Evolutionary conservation across 2,797 vertebrate genomes (phyloP), one percentile per base, ranked within the genome.

Genomic region (Mionectes olivaceus): DNA sequence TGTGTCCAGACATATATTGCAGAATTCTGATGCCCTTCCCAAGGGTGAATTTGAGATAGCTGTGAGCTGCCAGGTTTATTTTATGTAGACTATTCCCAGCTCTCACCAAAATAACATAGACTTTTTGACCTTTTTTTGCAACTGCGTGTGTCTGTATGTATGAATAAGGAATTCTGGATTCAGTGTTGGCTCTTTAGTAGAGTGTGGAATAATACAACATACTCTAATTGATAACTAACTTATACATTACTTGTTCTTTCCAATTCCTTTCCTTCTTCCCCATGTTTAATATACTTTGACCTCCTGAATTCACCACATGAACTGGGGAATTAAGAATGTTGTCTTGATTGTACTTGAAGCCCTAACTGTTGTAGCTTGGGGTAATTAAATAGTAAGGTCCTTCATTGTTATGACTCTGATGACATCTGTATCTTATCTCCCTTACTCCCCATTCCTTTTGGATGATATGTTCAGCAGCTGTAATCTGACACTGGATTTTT

Each of bases 11-110:
- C 63, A 55, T 76, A 37, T 30, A 73, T 10, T 73, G 71, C 53
- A 83, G 82, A 81, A 86, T 85, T 79, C 46, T 56, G 44, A 47
- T 95, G 63, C 59, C 33, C 33, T 96, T 93, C 49, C 59, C 77
- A 87, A 79, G 49, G 33, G 37, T 88, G 59, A 84, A n/a, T 53
- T 59, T 80, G 73, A 81, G 44, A 75, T 83, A 33, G 57, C 60
- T 91, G 39, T 76, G 74, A 79, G 67, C 82, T 89, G 43, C 80
- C 74, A 84, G 55, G 15, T 93, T 92, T 84, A 55, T 50, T 91
- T 94, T 69, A 25, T 83, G 25, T n/a, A 63, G 65, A 33, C 23
- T 71, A 5, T 83, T 94, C 30, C 39, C 32, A 84, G 30, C 21
- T 93, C 53, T 93, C 49, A 76, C 24, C 37, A 89, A 91, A 76